Conservation (phyloP, 2,888 invertebrate genomes). For the Andrena fulva region DNA sequence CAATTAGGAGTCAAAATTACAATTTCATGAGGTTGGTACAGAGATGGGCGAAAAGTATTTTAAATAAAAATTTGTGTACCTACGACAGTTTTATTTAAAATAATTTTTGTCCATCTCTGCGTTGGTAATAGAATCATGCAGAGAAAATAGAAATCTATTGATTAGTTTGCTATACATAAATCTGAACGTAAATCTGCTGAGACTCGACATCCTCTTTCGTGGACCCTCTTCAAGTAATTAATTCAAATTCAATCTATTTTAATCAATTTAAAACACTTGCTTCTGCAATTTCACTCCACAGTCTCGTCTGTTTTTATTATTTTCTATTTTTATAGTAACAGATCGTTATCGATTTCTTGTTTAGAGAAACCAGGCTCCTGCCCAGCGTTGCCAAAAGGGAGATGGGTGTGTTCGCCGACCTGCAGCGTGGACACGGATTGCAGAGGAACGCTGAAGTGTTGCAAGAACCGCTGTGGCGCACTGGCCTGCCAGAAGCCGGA, state of each 20-base stretch:
- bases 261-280: not conserved
- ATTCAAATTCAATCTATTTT: not conserved
- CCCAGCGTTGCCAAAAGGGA: conserved; percentile 85
- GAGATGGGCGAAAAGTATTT: too few relatives aligned
- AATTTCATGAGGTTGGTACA: too few relatives aligned
- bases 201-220: too few relatives aligned
- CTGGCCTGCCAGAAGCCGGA: conserved; percentile 84
- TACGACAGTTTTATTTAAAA: too few relatives aligned
- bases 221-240: too few relatives aligned
- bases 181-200: too few relatives aligned
- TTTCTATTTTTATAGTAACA: not conserved
- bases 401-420: conserved; percentile 86
- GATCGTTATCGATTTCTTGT: not conserved
- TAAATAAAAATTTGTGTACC: too few relatives aligned
- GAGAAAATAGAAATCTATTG: too few relatives aligned
- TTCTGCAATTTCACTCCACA: not conserved
- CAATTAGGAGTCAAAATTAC: too few relatives aligned
- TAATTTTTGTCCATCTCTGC: too few relatives aligned
- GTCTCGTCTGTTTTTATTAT: not conserved
- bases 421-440: conserved; percentile 87
- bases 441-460: conserved; percentile 86
- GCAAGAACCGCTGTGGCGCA: conserved; percentile 87
- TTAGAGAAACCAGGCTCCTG: conserved; percentile 86
- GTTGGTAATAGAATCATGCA: too few relatives aligned
- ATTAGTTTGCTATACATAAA: too few relatives aligned